Base-by-base conservation (phyloP, 2,888 invertebrate species). In the Smittia sp. region DNA sequence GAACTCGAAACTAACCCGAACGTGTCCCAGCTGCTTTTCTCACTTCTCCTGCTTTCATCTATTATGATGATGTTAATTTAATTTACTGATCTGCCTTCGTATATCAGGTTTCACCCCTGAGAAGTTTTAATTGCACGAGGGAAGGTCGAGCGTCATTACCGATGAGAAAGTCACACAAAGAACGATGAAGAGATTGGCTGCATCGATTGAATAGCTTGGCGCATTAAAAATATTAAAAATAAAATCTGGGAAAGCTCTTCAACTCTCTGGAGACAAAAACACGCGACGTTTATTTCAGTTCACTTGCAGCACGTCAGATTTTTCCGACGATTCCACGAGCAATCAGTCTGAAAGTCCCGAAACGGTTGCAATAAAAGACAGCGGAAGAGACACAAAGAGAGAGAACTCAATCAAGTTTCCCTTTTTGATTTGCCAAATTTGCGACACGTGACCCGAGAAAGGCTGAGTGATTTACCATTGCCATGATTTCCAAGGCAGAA, bases 371-470 rank as follows among this genome's bases (percentile, higher is more conserved):
- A 46, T 46, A 46, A 46, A 46, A 46, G 46, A 15, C 46, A n/a
- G 46, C 46, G 15, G 39, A 39, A n/a, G n/a, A n/a, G 38, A 38
- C 52, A n/a, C 52, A 52, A 39, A 9, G n/a, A 6, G 15, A 54
- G 9, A 41, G 24, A 24, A 54, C 46, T 69, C 69, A 69, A 67
- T 69, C 52, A 69, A 25, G 15, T 32, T 52, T 67, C 39, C 27
- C 27, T 69, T 54, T 69, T 69, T 69, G 69, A 69, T 69, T 69
- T 69, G 52, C 69, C 54, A 69, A 69, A 69, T 69, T 69, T 69
- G 54, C 32, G 69, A 41, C 69, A 69, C 69, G 69, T 69, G 69
- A 69, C 69, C 20, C 18, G 9, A 27, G 25, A 27, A 24, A 27
- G 63, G 27, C 25, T 24, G 63, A 24, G 63, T 27, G 63, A 63